Conservation (phyloP, 2,113 vertebrate species). For the Chunga burmeisteri region DNA sequence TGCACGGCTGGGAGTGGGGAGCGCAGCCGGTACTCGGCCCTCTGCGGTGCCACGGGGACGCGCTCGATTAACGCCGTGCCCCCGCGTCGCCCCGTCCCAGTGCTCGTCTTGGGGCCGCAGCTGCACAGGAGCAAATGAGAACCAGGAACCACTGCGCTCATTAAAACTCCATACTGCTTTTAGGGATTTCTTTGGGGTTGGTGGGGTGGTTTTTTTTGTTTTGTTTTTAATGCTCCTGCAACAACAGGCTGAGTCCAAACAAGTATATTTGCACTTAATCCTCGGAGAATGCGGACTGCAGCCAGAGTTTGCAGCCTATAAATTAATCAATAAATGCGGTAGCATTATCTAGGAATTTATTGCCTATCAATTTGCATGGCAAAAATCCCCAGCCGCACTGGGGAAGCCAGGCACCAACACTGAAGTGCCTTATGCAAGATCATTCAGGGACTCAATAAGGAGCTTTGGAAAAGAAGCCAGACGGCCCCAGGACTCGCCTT, state of each 20-base stretch:
- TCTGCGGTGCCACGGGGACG: background rate
- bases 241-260: background rate
- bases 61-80: too few species aligned
- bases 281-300: background rate
- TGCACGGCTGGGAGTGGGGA: background rate
- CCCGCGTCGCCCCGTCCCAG: background rate
- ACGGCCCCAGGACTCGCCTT: background rate
- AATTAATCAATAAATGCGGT: background rate
- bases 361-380: background rate
- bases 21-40: background rate
- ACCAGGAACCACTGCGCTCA: fast-evolving
- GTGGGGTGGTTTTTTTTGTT: too few species aligned
- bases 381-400: background rate
- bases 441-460: background rate
- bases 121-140: background rate
- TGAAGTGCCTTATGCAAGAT: background rate
- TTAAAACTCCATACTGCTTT: background rate
- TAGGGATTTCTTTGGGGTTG: too few species aligned
- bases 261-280: background rate
- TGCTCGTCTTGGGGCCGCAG: background rate
- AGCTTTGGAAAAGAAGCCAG: background rate
- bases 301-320: background rate
- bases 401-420: background rate
- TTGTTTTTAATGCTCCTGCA: background rate
- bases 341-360: background rate